Evolutionary conservation across 1,140 invertebrate species (phyloP).

Genomic region (Paraescarpia echinospica): DNA sequence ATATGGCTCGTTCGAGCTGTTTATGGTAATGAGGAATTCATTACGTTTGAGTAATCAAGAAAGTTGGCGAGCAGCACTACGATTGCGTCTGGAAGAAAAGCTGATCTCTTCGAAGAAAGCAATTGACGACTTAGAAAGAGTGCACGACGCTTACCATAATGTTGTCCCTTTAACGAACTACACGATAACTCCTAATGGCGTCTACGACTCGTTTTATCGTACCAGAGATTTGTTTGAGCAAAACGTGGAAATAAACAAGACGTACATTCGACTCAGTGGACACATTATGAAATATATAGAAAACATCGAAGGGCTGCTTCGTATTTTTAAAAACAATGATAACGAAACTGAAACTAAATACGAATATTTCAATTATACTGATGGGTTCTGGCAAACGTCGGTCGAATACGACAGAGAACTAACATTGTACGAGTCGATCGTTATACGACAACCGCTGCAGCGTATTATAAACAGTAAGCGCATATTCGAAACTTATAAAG

Average conservation of each 20-base stretch:
- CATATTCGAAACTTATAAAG: too few relatives aligned
- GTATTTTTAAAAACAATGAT: neutral
- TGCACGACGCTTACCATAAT: neutral
- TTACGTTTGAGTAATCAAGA: neutral
- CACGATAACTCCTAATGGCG: neutral
- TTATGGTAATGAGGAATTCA: neutral
- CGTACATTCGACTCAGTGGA: neutral
- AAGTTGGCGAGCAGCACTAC: neutral
- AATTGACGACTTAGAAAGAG: neutral
- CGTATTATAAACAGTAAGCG: neutral
- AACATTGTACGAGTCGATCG: neutral
- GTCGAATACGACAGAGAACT: neutral
- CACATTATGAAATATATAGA: neutral
- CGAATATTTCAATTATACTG: too few relatives aligned
- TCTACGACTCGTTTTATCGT: neutral
- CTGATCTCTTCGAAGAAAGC: neutral
- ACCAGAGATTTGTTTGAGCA: neutral
- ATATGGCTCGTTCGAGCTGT: neutral
- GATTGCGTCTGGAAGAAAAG: neutral
- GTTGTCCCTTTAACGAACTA: neutral
- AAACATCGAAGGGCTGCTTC: neutral
- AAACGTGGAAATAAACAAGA: neutral
- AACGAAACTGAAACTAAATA: neutral
- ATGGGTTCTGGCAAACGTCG: neutral
- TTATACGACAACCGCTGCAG: neutral